Conservation (phyloP, 2,113 vertebrate genomes). For the Epinephelus moara region DNA sequence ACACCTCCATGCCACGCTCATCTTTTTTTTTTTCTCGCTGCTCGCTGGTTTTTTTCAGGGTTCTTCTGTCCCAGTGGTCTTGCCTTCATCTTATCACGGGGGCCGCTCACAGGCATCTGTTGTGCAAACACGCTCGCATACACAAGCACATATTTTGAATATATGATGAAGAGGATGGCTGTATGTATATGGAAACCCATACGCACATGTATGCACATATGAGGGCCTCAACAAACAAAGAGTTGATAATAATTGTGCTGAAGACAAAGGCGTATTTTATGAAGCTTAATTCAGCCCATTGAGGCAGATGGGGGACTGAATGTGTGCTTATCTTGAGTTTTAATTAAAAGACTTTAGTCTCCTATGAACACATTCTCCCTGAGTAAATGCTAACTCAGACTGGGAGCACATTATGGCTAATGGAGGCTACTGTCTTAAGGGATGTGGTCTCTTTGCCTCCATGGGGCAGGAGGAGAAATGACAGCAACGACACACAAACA, state of each 20-base stretch:
- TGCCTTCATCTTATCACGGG: conserved; percentile 66
- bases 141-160: conserved; percentile 63
- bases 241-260: conserved; percentile 64
- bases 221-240: conserved; percentile 71
- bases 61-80: conserved; percentile 55
- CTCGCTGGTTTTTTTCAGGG: conserved; percentile 46
- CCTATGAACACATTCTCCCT: conserved; percentile 53
- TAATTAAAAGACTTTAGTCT: conserved; percentile 79
- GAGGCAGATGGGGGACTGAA: conserved; percentile 61
- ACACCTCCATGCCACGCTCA: conserved; percentile 39
- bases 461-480: conserved; percentile 32
- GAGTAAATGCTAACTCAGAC: conserved; percentile 63
- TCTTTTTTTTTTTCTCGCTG: conserved; percentile 7
- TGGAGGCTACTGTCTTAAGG: conserved; percentile 45
- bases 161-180: conserved; percentile 55
- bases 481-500: conserved; percentile 21
- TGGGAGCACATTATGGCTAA: conserved; percentile 32
- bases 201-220: conserved; percentile 2
- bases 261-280: conserved; percentile 62
- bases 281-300: conserved; percentile 59
- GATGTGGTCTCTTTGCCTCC: conserved; percentile 36
- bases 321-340: conserved; percentile 73
- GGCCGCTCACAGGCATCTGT: conserved; percentile 67
- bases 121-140: conserved; percentile 65
- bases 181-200: conserved; percentile 30